Base-by-base conservation (phyloP, 2,113 vertebrate species). In the Tachycineta bicolor region DNA sequence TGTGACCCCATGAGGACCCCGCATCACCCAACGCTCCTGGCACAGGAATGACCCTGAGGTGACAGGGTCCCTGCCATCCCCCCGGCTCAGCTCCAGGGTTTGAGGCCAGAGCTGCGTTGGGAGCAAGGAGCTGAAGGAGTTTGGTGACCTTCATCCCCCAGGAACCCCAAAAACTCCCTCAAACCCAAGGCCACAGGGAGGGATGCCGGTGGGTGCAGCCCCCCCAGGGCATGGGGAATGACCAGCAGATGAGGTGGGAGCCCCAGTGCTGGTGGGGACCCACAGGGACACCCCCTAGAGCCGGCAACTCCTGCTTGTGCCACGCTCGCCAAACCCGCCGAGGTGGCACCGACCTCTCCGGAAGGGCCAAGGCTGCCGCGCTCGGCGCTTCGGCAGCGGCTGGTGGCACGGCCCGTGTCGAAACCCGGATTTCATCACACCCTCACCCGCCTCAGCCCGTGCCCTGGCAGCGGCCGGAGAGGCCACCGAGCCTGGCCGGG, bases 211-310 rank as follows among this genome's bases (percentile, higher is more conserved):
- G 39, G 49, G 4, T 5, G 12, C 12, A 19, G 10, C n/a, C 19
- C 6, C 20, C 3, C 0, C 0, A 0, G 53, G 3, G 34, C 1
- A 7, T 0, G 0, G 29, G 4, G 44, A 41, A 11, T 2, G 2
- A 49, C 50, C 65, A 21, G 22, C 56, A 17, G 31, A 8, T 2
- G 24, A 50, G 25, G 6, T 3, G 9, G 16, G 39, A 59, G 3
- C 83, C 71, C 16, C 43, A 24, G 21, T 7, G 52, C 43, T 21
- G 46, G 6, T 2, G 6, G 84, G 37, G 20, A 63, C 49, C 55
- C 18, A 0, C 53, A 18, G 26, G 34, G 39, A 44, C 37, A 11
- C 34, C 50, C 69, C 73, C 0, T 0, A 0, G 39, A 31, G 34
- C 59, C 0, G 2, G 33, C 3, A 2, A 8, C 28, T 33, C 63